A percentile compares a stretch with the other conserved stretches of the same genome.
Conservation (phyloP, 2,797 vertebrate genomes). For the Paramormyrops hopkinsi region DNA sequence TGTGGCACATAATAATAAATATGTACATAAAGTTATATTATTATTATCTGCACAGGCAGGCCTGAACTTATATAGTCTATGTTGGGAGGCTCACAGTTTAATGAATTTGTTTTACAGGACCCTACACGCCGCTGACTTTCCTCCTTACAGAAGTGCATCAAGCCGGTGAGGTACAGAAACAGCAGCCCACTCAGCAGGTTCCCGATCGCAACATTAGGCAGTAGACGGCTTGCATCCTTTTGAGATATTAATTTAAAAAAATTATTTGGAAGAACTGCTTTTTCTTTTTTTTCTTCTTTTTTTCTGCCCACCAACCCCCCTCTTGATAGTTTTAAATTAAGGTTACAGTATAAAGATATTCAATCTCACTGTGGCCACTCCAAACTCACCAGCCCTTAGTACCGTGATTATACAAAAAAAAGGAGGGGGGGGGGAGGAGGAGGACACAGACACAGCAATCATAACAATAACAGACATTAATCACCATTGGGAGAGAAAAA, state of each 20-base stretch:
- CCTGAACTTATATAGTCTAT: constrained; percentile 46
- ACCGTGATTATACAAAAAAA: too few relatives aligned
- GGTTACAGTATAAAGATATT: too few relatives aligned
- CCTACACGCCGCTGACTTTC: constrained; percentile 14
- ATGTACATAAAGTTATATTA: constrained; percentile 25
- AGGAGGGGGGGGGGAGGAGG: too few relatives aligned
- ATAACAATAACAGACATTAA: too few relatives aligned
- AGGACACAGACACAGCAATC: too few relatives aligned
- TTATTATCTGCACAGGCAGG: constrained; percentile 34
- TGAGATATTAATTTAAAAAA: neutral
- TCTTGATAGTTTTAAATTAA: too few relatives aligned
- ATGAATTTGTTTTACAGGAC: constrained; percentile 40
- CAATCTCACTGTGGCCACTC: too few relatives aligned
- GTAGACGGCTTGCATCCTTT: neutral
- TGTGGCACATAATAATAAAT: neutral
- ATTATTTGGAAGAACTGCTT: neutral
- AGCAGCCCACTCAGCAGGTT: neutral
- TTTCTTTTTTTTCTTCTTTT: neutral
- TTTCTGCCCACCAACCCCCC: too few relatives aligned
- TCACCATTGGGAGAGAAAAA: too few relatives aligned
- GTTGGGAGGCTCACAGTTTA: constrained; percentile 39
- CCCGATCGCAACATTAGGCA: neutral
- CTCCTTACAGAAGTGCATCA: neutral
- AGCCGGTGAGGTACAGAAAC: neutral
- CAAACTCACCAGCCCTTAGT: too few relatives aligned